Evolutionary conservation across 2,113 vertebrate genomes (phyloP).

Genomic region (Eudyptes chrysolophus): DNA sequence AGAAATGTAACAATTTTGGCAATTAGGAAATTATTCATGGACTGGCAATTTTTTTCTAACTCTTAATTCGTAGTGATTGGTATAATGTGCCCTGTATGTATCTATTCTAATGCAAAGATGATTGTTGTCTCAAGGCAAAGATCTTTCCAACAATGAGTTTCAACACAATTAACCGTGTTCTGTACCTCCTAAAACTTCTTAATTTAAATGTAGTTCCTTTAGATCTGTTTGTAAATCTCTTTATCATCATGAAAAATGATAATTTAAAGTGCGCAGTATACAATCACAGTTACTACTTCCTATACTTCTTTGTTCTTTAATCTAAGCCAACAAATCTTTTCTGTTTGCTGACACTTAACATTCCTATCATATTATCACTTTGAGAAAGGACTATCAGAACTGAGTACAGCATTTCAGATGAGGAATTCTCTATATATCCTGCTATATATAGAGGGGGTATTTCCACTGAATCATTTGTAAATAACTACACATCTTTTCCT

Average conservation of each 20-base stretch:
- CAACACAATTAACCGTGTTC: neutral
- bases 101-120: neutral
- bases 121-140: rapidly evolving
- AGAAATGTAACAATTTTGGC: neutral
- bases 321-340: neutral
- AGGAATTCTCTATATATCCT: neutral
- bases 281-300: neutral
- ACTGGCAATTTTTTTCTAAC: neutral
- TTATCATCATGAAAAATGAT: neutral
- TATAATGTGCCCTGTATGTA: neutral
- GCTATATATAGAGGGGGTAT: neutral
- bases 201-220: neutral
- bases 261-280: neutral
- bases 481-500: neutral
- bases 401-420: neutral
- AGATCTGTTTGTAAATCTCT: neutral
- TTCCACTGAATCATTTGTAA: neutral
- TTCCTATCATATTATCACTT: neutral
- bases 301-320: neutral
- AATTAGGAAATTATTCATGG: neutral
- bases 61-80: neutral
- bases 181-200: neutral
- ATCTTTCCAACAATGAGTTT: neutral
- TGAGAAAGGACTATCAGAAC: neutral
- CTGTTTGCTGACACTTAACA: neutral